These are phyloP conservation scores for Scaptomyza pallida DNA, from an alignment of 1,140 invertebrate genomes.

Conservation along the genomic window DNA sequence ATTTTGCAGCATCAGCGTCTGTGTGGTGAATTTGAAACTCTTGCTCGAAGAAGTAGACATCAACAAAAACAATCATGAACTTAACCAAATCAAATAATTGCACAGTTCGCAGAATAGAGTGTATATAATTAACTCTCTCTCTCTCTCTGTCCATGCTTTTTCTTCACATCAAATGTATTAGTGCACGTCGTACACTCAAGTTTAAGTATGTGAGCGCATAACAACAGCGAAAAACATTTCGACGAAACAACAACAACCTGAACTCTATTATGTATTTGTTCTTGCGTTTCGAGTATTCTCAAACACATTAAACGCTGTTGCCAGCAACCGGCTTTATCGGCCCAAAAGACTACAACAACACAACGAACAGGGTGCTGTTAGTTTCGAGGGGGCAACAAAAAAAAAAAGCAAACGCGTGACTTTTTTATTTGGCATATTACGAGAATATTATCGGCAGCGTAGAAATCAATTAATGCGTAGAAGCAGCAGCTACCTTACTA, in stretches of 20 bases:
- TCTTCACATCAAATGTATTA: not conserved
- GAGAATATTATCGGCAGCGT: not conserved
- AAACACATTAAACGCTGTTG: slow-evolving; percentile 9
- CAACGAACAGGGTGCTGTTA: slow-evolving; percentile 10
- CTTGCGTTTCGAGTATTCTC: slow-evolving; percentile 8
- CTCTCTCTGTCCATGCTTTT: not conserved
- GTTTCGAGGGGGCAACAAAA: too few relatives aligned
- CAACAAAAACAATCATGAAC: slow-evolving; percentile 1
- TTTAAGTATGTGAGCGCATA: slow-evolving; percentile 16
- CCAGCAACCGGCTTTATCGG: slow-evolving; percentile 40
- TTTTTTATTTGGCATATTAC: slow-evolving; percentile 28
- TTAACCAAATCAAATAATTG: not conserved
- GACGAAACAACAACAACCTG: not conserved
- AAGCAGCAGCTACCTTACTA: slow-evolving; percentile 4
- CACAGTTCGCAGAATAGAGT: not conserved
- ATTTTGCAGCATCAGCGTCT: slow-evolving; percentile 6
- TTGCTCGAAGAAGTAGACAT: not conserved
- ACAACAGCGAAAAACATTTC: slow-evolving; percentile 31
- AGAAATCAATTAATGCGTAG: slow-evolving; percentile 34
- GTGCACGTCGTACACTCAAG: not conserved
- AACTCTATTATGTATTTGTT: slow-evolving; percentile 21
- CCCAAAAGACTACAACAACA: too few relatives aligned
- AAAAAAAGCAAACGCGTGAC: slow-evolving; percentile 55
- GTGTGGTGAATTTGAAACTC: not conserved
- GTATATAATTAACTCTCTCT: not conserved